phyloP scores from a whole-genome alignment of 2,888 invertebrate species.

The Chironomus tentans region DNA sequence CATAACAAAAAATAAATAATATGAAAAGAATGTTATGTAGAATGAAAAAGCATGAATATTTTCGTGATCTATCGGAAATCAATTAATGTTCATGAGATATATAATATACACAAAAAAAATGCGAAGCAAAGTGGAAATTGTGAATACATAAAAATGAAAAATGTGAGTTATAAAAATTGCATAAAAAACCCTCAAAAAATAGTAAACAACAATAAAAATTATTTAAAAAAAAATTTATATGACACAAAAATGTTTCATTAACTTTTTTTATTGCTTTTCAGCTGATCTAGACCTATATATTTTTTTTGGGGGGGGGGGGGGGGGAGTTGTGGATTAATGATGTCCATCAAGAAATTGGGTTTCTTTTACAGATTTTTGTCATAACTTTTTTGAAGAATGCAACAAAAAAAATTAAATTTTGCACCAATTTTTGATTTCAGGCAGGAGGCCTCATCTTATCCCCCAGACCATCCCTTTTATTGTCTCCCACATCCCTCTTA shows the following conservation, averaged over 20 bases:
- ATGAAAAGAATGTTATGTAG: not conserved
- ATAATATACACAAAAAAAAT: slow-evolving; percentile 1
- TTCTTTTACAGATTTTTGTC: too few relatives aligned
- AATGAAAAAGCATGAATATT: not conserved
- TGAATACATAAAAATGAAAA: slow-evolving; percentile 8
- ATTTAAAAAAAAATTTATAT: slow-evolving; percentile 4
- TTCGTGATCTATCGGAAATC: slow-evolving; percentile 6
- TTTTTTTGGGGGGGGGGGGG: too few relatives aligned
- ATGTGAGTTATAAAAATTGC: not conserved
- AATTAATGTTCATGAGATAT: slow-evolving; percentile 6
- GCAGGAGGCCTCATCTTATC: too few relatives aligned
- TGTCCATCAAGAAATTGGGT: too few relatives aligned
- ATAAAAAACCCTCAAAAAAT: not conserved
- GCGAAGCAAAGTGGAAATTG: not conserved
- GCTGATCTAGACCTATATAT: not conserved
- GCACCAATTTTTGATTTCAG: too few relatives aligned
- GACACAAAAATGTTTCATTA: not conserved
- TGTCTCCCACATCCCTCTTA: too few relatives aligned
- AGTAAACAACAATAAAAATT: slow-evolving; percentile 15
- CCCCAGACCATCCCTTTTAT: too few relatives aligned
- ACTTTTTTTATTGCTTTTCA: not conserved
- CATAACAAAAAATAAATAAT: not conserved
- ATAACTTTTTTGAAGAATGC: too few relatives aligned
- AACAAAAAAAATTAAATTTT: too few relatives aligned
- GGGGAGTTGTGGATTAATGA: too few relatives aligned